Conservation (phyloP, 2,113 vertebrate species). For the Cyanoderma ruficeps region DNA sequence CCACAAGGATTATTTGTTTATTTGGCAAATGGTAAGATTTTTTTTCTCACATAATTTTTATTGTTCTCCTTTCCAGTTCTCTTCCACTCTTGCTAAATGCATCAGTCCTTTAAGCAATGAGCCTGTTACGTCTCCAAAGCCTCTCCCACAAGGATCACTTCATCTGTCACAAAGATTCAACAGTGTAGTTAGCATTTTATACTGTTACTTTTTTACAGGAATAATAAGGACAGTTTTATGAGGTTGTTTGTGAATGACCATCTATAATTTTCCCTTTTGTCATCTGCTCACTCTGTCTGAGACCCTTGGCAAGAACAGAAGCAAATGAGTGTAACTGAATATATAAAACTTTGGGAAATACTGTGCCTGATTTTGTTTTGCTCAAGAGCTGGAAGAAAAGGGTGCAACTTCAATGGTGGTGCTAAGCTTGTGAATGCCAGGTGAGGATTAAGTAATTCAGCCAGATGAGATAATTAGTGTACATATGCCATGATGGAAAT, state of each 20-base stretch:
- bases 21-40: neutral
- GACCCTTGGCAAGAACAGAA: neutral
- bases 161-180: neutral
- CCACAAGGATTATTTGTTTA: neutral
- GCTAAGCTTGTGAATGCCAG: neutral
- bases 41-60: neutral
- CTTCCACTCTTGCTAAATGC: neutral
- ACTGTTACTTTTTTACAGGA: neutral
- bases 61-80: neutral
- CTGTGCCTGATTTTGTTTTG: neutral
- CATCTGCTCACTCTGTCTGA: slow-evolving; percentile 1
- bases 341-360: neutral
- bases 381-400: neutral
- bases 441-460: neutral
- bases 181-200: neutral
- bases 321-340: neutral
- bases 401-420: neutral
- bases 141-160: neutral
- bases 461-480: neutral
- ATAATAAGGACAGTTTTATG: slow-evolving; percentile 12
- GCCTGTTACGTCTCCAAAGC: neutral
- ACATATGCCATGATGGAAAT: neutral
- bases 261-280: neutral
- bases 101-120: neutral
- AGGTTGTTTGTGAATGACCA: slow-evolving; percentile 1